phyloP scores from a whole-genome alignment of 2,888 invertebrate species.

The Nebria salina region DNA sequence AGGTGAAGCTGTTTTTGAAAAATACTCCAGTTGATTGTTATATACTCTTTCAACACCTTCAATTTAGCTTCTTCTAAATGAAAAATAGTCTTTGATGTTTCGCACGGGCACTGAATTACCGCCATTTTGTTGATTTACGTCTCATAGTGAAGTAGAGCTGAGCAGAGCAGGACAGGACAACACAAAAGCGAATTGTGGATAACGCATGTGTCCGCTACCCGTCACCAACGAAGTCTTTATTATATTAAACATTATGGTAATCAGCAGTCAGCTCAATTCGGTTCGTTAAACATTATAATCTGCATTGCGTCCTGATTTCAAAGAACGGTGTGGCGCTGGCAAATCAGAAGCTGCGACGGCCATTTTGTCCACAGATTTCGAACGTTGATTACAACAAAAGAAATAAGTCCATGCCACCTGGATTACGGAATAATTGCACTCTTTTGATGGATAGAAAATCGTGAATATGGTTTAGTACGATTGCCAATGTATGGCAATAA shows the following conservation, averaged over 20 bases:
- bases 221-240: constrained; percentile 54
- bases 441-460: constrained; percentile 33
- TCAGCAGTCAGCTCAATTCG: constrained; percentile 53
- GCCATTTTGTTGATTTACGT: constrained; percentile 57
- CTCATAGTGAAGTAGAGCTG: constrained; percentile 52
- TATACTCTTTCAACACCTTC: background rate
- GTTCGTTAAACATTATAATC: constrained; percentile 51
- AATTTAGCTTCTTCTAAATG: background rate
- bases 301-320: constrained; percentile 46
- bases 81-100: constrained; percentile 19
- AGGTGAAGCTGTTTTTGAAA: background rate
- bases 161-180: constrained; percentile 13
- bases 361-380: constrained; percentile 48
- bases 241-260: constrained; percentile 60
- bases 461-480: constrained; percentile 15
- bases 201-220: constrained; percentile 29
- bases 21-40: background rate
- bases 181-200: constrained; percentile 2
- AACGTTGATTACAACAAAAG: constrained; percentile 40
- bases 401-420: constrained; percentile 38
- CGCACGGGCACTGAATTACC: constrained; percentile 56
- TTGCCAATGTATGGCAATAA: constrained; percentile 10
- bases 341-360: constrained; percentile 49
- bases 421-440: constrained; percentile 23
- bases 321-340: constrained; percentile 49